Evolutionary conservation across 2,888 invertebrate species (phyloP).

Genomic region (Standfussiana lucernea): DNA sequence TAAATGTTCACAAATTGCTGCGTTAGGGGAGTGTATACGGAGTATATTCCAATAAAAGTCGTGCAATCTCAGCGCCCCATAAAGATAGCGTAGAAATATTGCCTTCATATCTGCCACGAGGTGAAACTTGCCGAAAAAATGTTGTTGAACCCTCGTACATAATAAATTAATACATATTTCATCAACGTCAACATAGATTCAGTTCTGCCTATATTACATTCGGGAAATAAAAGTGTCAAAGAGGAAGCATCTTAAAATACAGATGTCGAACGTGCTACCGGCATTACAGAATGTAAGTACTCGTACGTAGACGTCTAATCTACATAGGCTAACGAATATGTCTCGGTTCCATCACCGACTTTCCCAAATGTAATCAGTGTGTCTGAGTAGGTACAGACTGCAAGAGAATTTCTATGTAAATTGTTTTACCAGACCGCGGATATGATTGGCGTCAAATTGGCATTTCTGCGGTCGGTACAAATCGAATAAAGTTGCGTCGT

Average conservation of each 20-base stretch:
- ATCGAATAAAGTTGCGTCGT: conserved; percentile 34
- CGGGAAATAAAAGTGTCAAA: conserved; percentile 37
- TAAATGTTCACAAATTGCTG: conserved; percentile 63
- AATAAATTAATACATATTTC: conserved; percentile 83
- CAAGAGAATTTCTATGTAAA: conserved; percentile 74
- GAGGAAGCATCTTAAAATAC: conserved; percentile 35
- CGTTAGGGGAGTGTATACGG: conserved; percentile 56
- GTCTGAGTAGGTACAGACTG: conserved; percentile 64
- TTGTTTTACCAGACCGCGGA: conserved; percentile 72
- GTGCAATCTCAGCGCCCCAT: conserved; percentile 82
- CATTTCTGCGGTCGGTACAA: conserved; percentile 40
- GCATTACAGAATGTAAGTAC: not conserved
- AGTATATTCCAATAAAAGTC: conserved; percentile 76
- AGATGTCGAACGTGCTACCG: conserved; percentile 19
- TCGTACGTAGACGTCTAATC: conserved; percentile 5
- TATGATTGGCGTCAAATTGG: conserved; percentile 69
- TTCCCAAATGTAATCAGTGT: conserved; percentile 74
- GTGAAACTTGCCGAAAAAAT: conserved; percentile 83
- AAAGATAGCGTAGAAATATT: conserved; percentile 83
- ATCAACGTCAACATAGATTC: conserved; percentile 73
- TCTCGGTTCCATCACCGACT: conserved; percentile 43
- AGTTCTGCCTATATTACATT: conserved; percentile 54
- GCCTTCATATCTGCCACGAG: conserved; percentile 81
- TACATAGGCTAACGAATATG: conserved; percentile 30
- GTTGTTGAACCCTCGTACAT: conserved; percentile 79